Conservation (phyloP, 2,888 invertebrate species). For the Cantharis rufa region DNA sequence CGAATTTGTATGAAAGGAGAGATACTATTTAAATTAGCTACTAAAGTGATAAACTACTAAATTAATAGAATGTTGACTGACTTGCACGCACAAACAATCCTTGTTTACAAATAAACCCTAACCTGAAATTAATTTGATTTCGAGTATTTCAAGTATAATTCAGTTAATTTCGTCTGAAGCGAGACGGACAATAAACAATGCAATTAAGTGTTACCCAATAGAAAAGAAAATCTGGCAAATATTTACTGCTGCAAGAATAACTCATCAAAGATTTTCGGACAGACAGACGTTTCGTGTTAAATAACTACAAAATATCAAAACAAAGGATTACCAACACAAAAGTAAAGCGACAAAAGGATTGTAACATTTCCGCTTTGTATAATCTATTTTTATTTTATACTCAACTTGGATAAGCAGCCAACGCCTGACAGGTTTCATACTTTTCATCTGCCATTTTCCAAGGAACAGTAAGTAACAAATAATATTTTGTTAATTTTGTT, state of each 20-base stretch:
- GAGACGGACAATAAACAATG: neutral
- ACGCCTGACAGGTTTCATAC: slow-evolving; percentile 28
- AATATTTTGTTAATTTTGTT: neutral
- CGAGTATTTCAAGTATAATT: neutral
- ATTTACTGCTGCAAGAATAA: slow-evolving; percentile 5
- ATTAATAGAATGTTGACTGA: slow-evolving; percentile 47
- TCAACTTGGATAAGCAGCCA: slow-evolving; percentile 28
- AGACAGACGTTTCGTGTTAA: slow-evolving; percentile 12
- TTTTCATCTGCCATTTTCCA: slow-evolving; percentile 26
- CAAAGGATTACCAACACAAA: slow-evolving; percentile 20
- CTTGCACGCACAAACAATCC: slow-evolving; percentile 29
- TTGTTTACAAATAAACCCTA: slow-evolving; percentile 34
- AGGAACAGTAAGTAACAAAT: neutral
- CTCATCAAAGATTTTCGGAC: slow-evolving; percentile 9
- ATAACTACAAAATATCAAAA: slow-evolving; percentile 9
- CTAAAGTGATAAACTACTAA: slow-evolving; percentile 50
- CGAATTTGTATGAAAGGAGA: slow-evolving; percentile 32
- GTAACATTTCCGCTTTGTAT: slow-evolving; percentile 29
- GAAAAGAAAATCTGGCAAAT: slow-evolving; percentile 9
- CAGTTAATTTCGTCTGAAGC: slow-evolving; percentile 1
- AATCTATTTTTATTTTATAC: slow-evolving; percentile 34
- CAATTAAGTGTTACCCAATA: neutral
- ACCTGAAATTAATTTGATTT: slow-evolving; percentile 25
- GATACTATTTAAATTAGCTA: slow-evolving; percentile 48
- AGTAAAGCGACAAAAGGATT: slow-evolving; percentile 31